Evolutionary conservation across 2,888 invertebrate species (phyloP).

Genomic region (Cordilura impudica): DNA sequence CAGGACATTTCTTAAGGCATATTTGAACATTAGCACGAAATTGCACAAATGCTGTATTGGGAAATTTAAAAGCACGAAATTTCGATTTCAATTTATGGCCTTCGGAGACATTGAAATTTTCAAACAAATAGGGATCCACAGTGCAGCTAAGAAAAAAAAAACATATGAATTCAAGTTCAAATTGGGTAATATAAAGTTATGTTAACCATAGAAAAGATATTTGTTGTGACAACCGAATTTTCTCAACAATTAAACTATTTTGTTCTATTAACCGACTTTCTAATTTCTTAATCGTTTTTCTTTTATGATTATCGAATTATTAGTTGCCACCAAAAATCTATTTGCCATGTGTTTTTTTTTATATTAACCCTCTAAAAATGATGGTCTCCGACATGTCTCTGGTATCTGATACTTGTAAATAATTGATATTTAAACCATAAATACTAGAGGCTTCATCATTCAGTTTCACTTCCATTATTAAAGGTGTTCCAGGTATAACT

Average conservation of each 20-base stretch:
- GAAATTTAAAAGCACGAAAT: conserved; percentile 95
- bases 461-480: conserved; percentile 93
- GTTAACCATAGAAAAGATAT: no score
- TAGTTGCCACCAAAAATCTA: no score
- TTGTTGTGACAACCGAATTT: no score
- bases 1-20: conserved; percentile 91
- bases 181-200: no score
- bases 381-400: conserved; percentile 92
- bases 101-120: conserved; percentile 91
- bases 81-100: conserved; percentile 91
- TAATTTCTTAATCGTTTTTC: no score
- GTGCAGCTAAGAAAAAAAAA: conserved; percentile 84
- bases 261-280: no score
- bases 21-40: conserved; percentile 95
- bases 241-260: no score
- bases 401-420: conserved; percentile 93
- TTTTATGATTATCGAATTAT: no score
- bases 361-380: conserved; percentile 89
- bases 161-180: not conserved
- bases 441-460: conserved; percentile 88
- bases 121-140: conserved; percentile 93
- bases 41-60: conserved; percentile 93
- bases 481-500: conserved; percentile 92
- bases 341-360: no score
- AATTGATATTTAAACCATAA: conserved; percentile 90